A percentile compares a stretch with the other conserved stretches of the same genome.
Evolutionary conservation across 2,888 invertebrate species (phyloP).

Genomic region (Lepidocyrtinus sp.): DNA sequence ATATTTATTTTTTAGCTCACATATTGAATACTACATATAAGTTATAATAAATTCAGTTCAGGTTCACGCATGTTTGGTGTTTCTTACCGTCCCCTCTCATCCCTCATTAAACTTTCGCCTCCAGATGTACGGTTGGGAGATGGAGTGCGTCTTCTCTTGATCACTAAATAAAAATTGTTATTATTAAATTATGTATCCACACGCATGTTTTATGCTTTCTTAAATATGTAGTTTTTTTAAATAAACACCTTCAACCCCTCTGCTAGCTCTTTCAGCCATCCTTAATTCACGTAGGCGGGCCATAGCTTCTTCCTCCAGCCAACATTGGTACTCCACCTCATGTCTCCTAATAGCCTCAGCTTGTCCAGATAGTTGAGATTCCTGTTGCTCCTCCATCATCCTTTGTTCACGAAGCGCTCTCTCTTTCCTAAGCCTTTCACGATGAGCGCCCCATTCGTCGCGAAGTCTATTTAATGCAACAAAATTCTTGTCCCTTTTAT

Average conservation of each 20-base stretch:
- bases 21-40: background rate
- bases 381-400: constrained; percentile 32
- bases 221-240: background rate
- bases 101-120: background rate
- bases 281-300: constrained; percentile 12
- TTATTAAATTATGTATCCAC: background rate
- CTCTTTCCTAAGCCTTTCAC: constrained; percentile 28
- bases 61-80: too few relatives aligned
- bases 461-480: constrained; percentile 27
- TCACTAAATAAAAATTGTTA: background rate
- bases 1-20: background rate
- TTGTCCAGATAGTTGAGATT: constrained; percentile 23
- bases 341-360: constrained; percentile 39
- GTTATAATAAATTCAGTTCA: too few relatives aligned
- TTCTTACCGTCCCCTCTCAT: background rate
- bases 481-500: constrained; percentile 47
- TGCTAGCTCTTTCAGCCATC: constrained; percentile 3
- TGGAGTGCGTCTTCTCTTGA: background rate
- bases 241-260: constrained; percentile 44
- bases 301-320: constrained; percentile 46
- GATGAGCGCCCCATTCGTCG: constrained; percentile 33
- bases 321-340: constrained; percentile 32
- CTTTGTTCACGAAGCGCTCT: constrained; percentile 17
- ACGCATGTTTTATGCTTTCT: background rate
- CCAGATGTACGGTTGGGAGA: background rate